A percentile compares a stretch with the other conserved stretches of the same genome.
Evolutionary conservation across 2,797 vertebrate genomes (phyloP).

Genomic region (Furcifer pardalis): DNA sequence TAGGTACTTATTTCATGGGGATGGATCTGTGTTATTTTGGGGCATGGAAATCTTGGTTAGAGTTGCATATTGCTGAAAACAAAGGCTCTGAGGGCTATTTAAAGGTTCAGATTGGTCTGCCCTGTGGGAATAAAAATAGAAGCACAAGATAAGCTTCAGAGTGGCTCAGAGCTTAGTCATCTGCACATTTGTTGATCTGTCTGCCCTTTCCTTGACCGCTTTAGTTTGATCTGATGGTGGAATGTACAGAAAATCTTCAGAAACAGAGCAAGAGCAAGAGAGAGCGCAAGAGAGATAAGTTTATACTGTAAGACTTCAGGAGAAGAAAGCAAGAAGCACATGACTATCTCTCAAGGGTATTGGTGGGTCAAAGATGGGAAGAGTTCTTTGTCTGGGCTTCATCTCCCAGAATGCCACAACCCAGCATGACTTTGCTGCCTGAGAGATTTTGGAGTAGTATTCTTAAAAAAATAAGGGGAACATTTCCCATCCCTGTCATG

Average conservation of each 20-base stretch:
- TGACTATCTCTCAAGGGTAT: too few species aligned
- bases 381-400: too few species aligned
- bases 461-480: too few species aligned
- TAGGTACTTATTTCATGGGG: neutral
- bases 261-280: neutral
- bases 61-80: neutral
- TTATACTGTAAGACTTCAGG: too few species aligned
- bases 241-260: neutral
- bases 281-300: too few species aligned
- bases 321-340: too few species aligned
- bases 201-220: fast-evolving
- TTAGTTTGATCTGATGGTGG: fast-evolving
- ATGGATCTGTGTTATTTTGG: neutral
- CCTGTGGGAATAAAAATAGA: neutral
- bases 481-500: too few species aligned
- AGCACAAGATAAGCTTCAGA: neutral
- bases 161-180: fast-evolving
- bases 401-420: too few species aligned
- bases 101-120: neutral
- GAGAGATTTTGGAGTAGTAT: too few species aligned
- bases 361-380: too few species aligned
- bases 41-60: neutral
- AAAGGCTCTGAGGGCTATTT: neutral
- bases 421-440: too few species aligned
- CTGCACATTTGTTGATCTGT: neutral